Conservation (phyloP, 2,888 invertebrate genomes). For the Hypena proboscidalis region DNA sequence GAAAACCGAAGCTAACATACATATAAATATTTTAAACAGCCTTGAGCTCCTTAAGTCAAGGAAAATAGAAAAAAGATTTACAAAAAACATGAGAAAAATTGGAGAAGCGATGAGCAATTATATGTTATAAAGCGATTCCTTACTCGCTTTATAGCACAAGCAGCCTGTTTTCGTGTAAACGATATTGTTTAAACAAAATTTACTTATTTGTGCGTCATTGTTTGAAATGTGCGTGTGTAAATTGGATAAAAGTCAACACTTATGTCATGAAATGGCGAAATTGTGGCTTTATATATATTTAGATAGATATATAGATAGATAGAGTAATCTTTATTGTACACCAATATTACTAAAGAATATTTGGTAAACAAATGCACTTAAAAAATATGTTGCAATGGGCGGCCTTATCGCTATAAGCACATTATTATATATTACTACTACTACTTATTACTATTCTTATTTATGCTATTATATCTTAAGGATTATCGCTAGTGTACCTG, state of each 20-base stretch:
- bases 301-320: constrained; percentile 14
- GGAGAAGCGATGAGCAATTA: constrained; percentile 22
- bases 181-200: constrained; percentile 31
- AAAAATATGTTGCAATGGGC: no score
- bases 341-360: no score
- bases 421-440: no score
- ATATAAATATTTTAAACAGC: no score
- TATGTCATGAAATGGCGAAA: constrained; percentile 18
- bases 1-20: no score
- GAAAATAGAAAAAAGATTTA: constrained; percentile 7
- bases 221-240: constrained; percentile 4
- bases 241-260: constrained; percentile 24
- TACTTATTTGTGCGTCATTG: constrained; percentile 10
- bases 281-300: constrained; percentile 29
- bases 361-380: no score
- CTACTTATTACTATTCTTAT: no score
- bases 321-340: constrained; percentile 10
- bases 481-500: no score
- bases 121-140: background rate
- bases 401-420: no score
- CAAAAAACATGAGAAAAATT: constrained; percentile 24
- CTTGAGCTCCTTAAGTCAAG: no score
- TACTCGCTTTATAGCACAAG: background rate
- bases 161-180: constrained; percentile 17
- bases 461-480: no score